Percentiles rank a stretch among this genome's conserved stretches.
These are phyloP conservation scores for Zaprionus africanus DNA, from an alignment of 1,140 invertebrate genomes.

Conservation along the genomic window DNA sequence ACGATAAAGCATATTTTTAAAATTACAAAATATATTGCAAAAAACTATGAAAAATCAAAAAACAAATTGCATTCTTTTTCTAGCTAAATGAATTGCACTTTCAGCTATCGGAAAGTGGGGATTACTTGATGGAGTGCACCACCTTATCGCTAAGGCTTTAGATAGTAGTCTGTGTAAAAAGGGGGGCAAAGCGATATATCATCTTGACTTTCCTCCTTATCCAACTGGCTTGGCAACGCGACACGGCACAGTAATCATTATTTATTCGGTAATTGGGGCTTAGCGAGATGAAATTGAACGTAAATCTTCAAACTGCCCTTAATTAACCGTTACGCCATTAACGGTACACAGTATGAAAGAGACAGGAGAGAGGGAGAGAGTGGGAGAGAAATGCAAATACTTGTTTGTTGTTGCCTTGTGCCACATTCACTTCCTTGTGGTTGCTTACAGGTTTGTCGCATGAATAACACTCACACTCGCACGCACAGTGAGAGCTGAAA, in stretches of 20 bases:
- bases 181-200: constrained; percentile 7
- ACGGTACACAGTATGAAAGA: constrained; percentile 14
- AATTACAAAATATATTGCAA: constrained; percentile 61
- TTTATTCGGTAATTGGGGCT: constrained; percentile 13
- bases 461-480: constrained; percentile 5
- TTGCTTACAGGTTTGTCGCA: constrained; percentile 41
- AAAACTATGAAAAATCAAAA: constrained; percentile 54
- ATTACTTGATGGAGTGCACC: constrained; percentile 13
- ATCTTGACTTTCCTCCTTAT: constrained; percentile 17
- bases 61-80: constrained; percentile 16
- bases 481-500: constrained; percentile 18
- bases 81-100: constrained; percentile 18
- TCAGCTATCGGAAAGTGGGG: constrained; percentile 12
- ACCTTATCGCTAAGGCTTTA: constrained; percentile 18
- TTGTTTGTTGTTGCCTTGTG: constrained; percentile 35
- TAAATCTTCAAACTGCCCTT: constrained; percentile 33
- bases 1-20: constrained; percentile 79
- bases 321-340: constrained; percentile 32
- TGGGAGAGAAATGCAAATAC: constrained; percentile 3
- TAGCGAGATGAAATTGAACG: constrained; percentile 14
- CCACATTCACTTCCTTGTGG: constrained; percentile 55
- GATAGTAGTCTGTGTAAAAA: not conserved
- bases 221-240: constrained; percentile 14
- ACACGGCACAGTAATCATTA: constrained; percentile 4
- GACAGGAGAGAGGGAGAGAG: not conserved